Evolutionary conservation across 2,888 invertebrate genomes (phyloP), one percentile per base, ranked within the genome.

Genomic region (Stenodema calcarata): DNA sequence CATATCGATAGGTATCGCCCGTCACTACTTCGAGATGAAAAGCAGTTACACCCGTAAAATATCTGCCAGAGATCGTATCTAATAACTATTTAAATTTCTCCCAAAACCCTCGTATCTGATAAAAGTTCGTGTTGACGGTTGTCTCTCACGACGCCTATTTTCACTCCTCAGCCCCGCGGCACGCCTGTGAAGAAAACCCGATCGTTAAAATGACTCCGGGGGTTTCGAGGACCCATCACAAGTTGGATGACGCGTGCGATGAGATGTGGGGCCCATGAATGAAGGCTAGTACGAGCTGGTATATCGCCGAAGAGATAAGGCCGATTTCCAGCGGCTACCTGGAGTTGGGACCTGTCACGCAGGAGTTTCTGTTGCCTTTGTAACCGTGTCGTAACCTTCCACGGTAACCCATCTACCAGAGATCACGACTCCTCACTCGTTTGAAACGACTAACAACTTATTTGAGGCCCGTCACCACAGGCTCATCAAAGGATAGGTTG

Each of bases 261-360:
- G 62, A 62, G 62, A 62, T 62, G 62, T 62, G 62, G 23, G 12
- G 62, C 62, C 12, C 62, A 23, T 62, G 23, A 62, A 62, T 62
- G 62, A 23, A 62, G 27, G 62, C 54, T 18, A 18, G n/a, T n/a
- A 14, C 1, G 44, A 50, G 50, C 7, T 16, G 50, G 16, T 18
- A 54, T n/a, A 54, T 54, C 18, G 54, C 62, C 27, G 62, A 62
- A 11, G 62, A 62, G 62, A 62, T 62, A 62, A 23, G 62, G 0
- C 62, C 62, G 62, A 62, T 62, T 62, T 62, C 62, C 62, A 62
- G 62, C 62, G 62, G 62, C 62, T 62, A 62, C 62, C 62, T 62
- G 62, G 62, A 62, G 62, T 62, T 18, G 54, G 35, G 54, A 54
- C 54, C 54, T 54, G 54, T 54, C 54, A 54, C 62, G 62, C 62